Evolutionary conservation across 2,888 invertebrate genomes (phyloP).

Genomic region (Drosophila engyochracea): DNA sequence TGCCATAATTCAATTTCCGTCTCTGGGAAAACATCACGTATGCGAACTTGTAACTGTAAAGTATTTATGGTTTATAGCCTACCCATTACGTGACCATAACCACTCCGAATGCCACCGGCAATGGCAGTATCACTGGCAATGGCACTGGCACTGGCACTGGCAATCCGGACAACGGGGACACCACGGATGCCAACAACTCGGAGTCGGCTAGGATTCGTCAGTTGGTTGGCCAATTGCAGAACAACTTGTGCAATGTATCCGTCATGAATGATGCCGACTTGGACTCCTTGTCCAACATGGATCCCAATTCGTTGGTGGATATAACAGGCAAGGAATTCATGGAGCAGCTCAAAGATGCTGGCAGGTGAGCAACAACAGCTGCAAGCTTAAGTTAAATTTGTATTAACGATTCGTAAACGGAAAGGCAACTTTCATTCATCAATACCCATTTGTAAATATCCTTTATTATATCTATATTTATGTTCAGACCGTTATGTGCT

Average conservation of each 20-base stretch:
- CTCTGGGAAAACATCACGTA: constrained; percentile 27
- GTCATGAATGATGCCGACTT: constrained; percentile 93
- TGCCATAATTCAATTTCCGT: constrained; percentile 29
- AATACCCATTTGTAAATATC: not conserved
- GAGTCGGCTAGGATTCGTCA: constrained; percentile 88
- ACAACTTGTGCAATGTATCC: constrained; percentile 93
- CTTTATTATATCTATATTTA: not conserved
- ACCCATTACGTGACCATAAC: constrained; percentile 85
- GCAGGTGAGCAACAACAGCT: constrained; percentile 86
- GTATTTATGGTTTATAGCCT: constrained; percentile 76
- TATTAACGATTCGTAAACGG: not conserved
- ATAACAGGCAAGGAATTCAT: constrained; percentile 91
- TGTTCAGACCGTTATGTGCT: constrained; percentile 89
- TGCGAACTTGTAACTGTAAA: constrained; percentile 6
- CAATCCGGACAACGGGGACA: constrained; percentile 70
- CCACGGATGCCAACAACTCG: constrained; percentile 82
- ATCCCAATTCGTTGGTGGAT: constrained; percentile 94
- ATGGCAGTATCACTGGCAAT: constrained; percentile 33
- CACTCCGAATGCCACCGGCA: constrained; percentile 86
- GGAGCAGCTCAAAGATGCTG: constrained; percentile 89
- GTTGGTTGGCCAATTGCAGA: constrained; percentile 91
- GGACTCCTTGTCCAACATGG: constrained; percentile 95
- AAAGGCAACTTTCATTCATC: not conserved
- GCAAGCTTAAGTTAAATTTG: not conserved
- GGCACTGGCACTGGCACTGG: constrained; percentile 34